Evolutionary conservation across 2,888 invertebrate genomes (phyloP).

Genomic region (Tanypteryx hageni): DNA sequence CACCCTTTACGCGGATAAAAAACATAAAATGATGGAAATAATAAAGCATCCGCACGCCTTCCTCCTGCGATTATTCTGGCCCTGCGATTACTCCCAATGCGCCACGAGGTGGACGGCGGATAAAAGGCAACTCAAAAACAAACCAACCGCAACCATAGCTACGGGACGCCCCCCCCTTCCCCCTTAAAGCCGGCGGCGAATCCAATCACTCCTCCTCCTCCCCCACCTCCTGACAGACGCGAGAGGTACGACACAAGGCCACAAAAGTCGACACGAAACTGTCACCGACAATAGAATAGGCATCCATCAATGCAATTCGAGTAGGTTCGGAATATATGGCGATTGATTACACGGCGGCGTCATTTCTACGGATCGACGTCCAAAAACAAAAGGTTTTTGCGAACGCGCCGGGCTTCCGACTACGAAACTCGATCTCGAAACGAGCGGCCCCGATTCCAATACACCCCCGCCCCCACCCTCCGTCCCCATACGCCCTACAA

Average conservation of each 20-base stretch:
- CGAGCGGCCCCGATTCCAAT: neutral
- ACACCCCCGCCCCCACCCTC: neutral
- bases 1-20: no score
- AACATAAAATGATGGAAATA: no score
- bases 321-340: slow-evolving; percentile 48
- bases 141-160: neutral
- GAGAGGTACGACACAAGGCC: neutral
- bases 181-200: neutral
- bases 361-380: slow-evolving; percentile 55
- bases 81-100: no score
- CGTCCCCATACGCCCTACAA: neutral
- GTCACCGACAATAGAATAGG: slow-evolving; percentile 53
- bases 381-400: neutral
- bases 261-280: slow-evolving; percentile 9
- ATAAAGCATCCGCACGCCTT: no score
- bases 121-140: no score
- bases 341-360: slow-evolving; percentile 50
- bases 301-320: slow-evolving; percentile 56
- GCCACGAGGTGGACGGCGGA: no score
- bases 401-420: slow-evolving; percentile 21
- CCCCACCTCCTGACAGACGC: neutral
- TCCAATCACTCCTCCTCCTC: neutral
- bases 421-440: neutral
- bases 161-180: no score
- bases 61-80: no score